Evolutionary conservation across 92 coral and sea anemone genomes (phyloP), one percentile per base, ranked within the genome.

Genomic region (Ricordea florida): DNA sequence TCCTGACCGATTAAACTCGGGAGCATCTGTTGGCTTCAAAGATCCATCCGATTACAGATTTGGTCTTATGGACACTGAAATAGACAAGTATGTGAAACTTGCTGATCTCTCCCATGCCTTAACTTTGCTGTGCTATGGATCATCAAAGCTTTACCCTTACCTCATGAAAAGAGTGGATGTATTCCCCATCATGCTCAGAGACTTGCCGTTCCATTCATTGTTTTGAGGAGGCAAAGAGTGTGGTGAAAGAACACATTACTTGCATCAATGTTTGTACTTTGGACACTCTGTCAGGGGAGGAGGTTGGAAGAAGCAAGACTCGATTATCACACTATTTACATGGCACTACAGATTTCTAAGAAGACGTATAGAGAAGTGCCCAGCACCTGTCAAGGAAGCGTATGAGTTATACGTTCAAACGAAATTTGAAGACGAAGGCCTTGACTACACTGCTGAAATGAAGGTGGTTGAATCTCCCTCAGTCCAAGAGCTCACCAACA

Each of bases 111-210:
- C 43, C 37, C 81, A 74, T 74, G 81, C 57, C 10, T 43, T 74
- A 11, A 74, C 61, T 45, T 43, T 44, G 40, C 61, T 59, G 21
- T 50, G 84, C 16, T 78, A 78, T 67, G 84, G 84, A 0, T 59
- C 51, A 13, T 36, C 75, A 6, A 57, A 64, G 15, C 32, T 78
- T 20, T 48, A 38, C n/a, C 84, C 78, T 18, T 78, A 78, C 30
- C 16, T 78, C 28, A 78, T 78, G 66, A 78, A 72, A 16, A 57
- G 78, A 30, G 64, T 78, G 3, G 84, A 78, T 62, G 51, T 66
- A 21, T 76, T 66, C 25, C 77, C 84, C 22, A 21, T 66, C 37
- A 32, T 66, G 25, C 76, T 75, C 9, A 32, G 33, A 50, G 50
- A 71, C 22, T 25, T 75, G 10, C 82, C 82, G 7, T 75, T 75